Percentiles rank a stretch among this genome's conserved stretches.
Evolutionary conservation across 1,140 invertebrate genomes (phyloP).

Genomic region (Drosophila varians): DNA sequence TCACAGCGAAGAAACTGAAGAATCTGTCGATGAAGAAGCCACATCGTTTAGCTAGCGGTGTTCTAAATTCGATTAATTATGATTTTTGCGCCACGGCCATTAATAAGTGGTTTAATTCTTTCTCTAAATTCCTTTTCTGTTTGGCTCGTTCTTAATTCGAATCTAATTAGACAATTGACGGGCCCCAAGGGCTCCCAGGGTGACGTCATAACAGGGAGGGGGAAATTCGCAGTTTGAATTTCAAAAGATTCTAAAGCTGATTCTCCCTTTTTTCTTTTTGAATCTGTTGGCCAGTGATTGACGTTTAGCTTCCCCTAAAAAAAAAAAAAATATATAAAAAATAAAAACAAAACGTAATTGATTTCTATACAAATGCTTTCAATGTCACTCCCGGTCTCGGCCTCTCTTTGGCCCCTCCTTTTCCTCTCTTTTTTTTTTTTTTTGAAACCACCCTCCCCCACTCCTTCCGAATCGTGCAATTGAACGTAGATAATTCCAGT

Average conservation of each 20-base stretch:
- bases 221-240: constrained; percentile 7
- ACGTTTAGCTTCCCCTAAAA: constrained; percentile 51
- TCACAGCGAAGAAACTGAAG: constrained; percentile 21
- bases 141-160: constrained; percentile 55
- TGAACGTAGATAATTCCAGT: constrained; percentile 72
- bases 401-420: constrained; percentile 14
- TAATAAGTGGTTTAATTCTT: constrained; percentile 56
- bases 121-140: constrained; percentile 37
- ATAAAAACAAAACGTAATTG: constrained; percentile 67
- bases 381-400: constrained; percentile 50
- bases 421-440: neutral
- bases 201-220: constrained; percentile 47
- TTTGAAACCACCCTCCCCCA: neutral
- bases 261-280: constrained; percentile 29
- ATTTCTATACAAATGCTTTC: constrained; percentile 62
- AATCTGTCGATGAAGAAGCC: constrained; percentile 16
- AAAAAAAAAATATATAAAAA: constrained; percentile 11
- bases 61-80: constrained; percentile 79
- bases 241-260: constrained; percentile 24
- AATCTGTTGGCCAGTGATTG: constrained; percentile 57
- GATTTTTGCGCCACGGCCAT: constrained; percentile 48
- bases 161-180: constrained; percentile 72
- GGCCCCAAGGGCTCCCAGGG: constrained; percentile 11
- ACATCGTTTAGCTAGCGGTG: constrained; percentile 64
- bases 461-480: constrained; percentile 35